Evolutionary conservation across 2,797 vertebrate genomes (phyloP).

Genomic region (Micrastur ruficollis): DNA sequence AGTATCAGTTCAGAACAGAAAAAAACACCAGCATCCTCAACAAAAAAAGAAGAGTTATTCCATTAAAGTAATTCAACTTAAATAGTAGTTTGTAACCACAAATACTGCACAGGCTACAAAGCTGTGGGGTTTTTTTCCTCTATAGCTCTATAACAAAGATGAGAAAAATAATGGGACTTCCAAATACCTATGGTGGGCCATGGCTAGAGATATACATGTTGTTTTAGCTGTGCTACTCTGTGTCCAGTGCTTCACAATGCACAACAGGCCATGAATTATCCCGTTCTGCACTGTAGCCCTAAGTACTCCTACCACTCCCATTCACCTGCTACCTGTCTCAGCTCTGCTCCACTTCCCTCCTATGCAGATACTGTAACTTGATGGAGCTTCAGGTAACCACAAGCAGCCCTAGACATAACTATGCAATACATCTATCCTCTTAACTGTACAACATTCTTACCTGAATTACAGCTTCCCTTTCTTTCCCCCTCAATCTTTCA

Average conservation of each 20-base stretch:
- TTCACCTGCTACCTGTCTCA: background rate
- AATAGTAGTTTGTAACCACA: background rate
- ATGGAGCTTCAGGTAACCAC: background rate
- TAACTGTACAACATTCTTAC: background rate
- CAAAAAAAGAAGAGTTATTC: background rate
- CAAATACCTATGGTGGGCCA: background rate
- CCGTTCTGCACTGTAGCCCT: background rate
- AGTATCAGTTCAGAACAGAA: background rate
- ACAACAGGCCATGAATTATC: background rate
- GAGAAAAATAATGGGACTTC: background rate
- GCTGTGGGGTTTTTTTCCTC: rapidly evolving
- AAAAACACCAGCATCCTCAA: background rate
- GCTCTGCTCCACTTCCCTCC: background rate
- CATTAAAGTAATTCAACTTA: background rate
- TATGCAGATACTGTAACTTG: background rate
- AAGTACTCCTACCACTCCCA: background rate
- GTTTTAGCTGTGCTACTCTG: background rate
- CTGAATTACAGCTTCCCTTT: background rate
- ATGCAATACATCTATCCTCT: background rate
- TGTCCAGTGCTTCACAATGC: background rate
- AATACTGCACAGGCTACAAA: background rate
- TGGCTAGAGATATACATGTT: rapidly evolving
- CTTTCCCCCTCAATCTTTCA: background rate
- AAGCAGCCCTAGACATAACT: background rate
- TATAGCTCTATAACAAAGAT: background rate